These are phyloP conservation scores for Caenorhabditis sulstoni DNA, from an alignment of 2,888 invertebrate genomes.

Conservation along the genomic window DNA sequence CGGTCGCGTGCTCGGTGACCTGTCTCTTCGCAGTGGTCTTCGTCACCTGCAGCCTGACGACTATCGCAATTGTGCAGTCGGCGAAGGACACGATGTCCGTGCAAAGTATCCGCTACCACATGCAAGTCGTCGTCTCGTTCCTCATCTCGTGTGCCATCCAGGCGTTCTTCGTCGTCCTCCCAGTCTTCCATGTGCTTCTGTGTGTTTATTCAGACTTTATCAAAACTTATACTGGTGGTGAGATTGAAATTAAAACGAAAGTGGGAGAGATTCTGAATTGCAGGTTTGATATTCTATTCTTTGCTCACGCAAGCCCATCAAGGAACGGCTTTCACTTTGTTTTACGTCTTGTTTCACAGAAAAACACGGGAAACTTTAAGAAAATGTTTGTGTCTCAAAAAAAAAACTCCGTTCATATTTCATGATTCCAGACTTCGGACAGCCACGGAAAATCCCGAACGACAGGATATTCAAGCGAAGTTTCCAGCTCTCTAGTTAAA, in stretches of 20 bases:
- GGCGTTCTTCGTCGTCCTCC: slow-evolving; percentile 45
- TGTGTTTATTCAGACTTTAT: slow-evolving; percentile 40
- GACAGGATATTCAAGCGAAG: slow-evolving; percentile 32
- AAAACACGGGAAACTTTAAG: slow-evolving; percentile 28
- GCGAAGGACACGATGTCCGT: slow-evolving; percentile 43
- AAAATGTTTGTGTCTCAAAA: slow-evolving; percentile 25
- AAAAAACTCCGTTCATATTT: too few relatives aligned
- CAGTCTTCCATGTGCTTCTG: slow-evolving; percentile 29
- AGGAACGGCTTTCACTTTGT: slow-evolving; percentile 40
- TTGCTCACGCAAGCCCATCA: slow-evolving; percentile 42
- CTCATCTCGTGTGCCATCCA: slow-evolving; percentile 43
- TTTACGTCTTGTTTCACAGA: slow-evolving; percentile 30
- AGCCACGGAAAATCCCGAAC: slow-evolving; percentile 4
- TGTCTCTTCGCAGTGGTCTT: slow-evolving; percentile 35
- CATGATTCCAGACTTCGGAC: slow-evolving; percentile 25
- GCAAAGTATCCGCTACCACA: slow-evolving; percentile 35
- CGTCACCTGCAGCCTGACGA: slow-evolving; percentile 37
- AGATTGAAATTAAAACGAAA: background rate
- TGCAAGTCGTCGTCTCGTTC: slow-evolving; percentile 38
- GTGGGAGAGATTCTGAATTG: background rate
- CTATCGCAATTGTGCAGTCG: slow-evolving; percentile 30
- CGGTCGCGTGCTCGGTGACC: slow-evolving; percentile 19
- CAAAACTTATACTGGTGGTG: slow-evolving; percentile 34
- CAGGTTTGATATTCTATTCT: slow-evolving; percentile 29
- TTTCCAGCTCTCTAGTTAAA: background rate